Conservation (phyloP, 53 echinoderm and acorn worm genomes). For the Echinometra lucunter region DNA sequence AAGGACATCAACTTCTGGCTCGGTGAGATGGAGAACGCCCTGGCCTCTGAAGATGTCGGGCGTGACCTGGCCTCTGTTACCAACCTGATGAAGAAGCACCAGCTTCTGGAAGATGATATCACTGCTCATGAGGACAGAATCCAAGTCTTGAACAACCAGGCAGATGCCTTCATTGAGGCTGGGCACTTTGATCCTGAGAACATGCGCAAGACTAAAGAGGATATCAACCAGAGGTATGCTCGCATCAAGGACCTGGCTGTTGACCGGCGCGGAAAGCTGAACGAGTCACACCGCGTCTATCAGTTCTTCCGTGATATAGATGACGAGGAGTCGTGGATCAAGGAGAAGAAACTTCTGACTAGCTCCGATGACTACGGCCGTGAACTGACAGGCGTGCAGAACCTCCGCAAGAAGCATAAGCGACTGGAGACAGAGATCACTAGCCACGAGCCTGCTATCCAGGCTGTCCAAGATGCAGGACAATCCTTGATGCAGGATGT, state of each 20-base stretch:
- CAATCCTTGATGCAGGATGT: conserved; percentile 75
- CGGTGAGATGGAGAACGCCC: conserved; percentile 94
- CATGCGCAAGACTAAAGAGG: conserved; percentile 90
- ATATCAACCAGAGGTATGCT: conserved; percentile 91
- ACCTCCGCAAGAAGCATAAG: conserved; percentile 99
- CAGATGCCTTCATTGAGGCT: conserved; percentile 95
- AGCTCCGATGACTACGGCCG: conserved; percentile 99
- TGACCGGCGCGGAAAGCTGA: conserved; percentile 88
- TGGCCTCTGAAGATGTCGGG: conserved; percentile 90
- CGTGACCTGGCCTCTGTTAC: conserved; percentile 96
- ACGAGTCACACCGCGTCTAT: conserved; percentile 94
- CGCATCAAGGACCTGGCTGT: conserved; percentile 81
- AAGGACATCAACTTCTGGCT: conserved; percentile 99
- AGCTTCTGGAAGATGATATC: conserved; percentile 94
- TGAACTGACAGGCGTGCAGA: conserved; percentile 99
- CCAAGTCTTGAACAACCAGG: conserved; percentile 89
- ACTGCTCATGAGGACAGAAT: conserved; percentile 89
- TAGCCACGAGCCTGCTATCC: conserved; percentile 93
- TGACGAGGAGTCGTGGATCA: conserved; percentile 99
- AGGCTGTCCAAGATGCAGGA: conserved; percentile 81
- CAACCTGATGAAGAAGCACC: conserved; percentile 97
- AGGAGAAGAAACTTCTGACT: conserved; percentile 98
- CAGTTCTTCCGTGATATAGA: conserved; percentile 97
- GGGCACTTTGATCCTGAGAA: conserved; percentile 96
- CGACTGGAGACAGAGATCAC: conserved; percentile 95